phyloP scores from a whole-genome alignment of 2,797 vertebrate species.

The Acomys russatus region DNA sequence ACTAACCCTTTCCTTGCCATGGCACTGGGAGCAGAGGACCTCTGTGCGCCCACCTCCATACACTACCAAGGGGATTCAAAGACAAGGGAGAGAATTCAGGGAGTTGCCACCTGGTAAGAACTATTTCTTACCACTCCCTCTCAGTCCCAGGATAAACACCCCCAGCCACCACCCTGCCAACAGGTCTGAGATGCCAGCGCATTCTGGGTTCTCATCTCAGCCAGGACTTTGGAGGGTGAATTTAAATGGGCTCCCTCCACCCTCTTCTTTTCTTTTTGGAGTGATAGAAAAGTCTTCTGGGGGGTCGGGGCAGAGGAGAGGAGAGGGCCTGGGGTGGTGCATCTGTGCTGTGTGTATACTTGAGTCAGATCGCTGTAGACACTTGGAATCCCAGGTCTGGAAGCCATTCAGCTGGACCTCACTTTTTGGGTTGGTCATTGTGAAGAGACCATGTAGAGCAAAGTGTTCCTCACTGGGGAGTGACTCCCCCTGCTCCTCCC shows the following conservation, averaged over 20 bases:
- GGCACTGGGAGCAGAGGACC: neutral
- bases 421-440: neutral
- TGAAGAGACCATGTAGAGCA: constrained; percentile 17
- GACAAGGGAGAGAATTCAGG: neutral
- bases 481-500: neutral
- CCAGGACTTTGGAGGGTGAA: constrained; percentile 2
- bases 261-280: too few species aligned
- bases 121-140: neutral
- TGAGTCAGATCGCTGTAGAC: neutral
- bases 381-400: neutral
- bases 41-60: neutral
- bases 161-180: neutral
- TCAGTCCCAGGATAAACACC: neutral
- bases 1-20: constrained; percentile 58
- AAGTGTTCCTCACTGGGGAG: neutral
- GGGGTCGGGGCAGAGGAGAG: neutral
- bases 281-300: constrained; percentile 31
- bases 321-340: neutral
- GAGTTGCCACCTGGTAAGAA: neutral
- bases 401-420: neutral
- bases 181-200: neutral
- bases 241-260: neutral
- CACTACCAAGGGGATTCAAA: neutral
- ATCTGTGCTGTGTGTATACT: neutral
- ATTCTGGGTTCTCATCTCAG: neutral